phyloP scores from a whole-genome alignment of 2,888 invertebrate species.

The Epistrophella euchroma region DNA sequence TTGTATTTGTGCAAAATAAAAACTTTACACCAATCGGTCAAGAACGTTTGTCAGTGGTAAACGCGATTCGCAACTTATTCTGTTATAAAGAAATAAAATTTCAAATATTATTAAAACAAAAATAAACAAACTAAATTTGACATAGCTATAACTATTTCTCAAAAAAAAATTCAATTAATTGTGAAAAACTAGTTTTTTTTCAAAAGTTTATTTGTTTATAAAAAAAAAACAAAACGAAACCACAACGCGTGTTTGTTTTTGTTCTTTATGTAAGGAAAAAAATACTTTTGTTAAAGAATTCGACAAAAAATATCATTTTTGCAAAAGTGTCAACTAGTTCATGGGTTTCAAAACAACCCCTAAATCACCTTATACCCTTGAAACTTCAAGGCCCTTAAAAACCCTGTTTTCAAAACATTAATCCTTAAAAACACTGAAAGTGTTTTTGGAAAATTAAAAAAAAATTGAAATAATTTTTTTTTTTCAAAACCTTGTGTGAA shows the following conservation, averaged over 20 bases:
- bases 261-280: conserved; percentile 31
- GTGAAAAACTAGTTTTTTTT: conserved; percentile 9
- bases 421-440: background rate
- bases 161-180: conserved; percentile 3
- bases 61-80: conserved; percentile 77
- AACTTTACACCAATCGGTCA: conserved; percentile 83
- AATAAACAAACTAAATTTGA: background rate
- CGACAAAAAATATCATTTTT: background rate
- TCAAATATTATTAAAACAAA: conserved; percentile 15
- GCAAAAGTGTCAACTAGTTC: background rate
- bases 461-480: conserved; percentile 49
- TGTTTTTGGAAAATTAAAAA: conserved; percentile 9
- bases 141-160: background rate
- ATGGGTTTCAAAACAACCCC: conserved; percentile 22
- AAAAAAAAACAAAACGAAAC: conserved; percentile 69
- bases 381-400: background rate
- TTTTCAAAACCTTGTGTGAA: conserved; percentile 46
- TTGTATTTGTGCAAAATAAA: conserved; percentile 76
- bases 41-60: conserved; percentile 82
- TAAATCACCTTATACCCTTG: background rate
- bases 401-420: background rate
- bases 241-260: conserved; percentile 41
- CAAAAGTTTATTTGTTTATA: conserved; percentile 13
- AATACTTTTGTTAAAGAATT: background rate
- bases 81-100: conserved; percentile 58